phyloP scores from a whole-genome alignment of 1,140 invertebrate genomes.

The Drosophila parabipectinata region DNA sequence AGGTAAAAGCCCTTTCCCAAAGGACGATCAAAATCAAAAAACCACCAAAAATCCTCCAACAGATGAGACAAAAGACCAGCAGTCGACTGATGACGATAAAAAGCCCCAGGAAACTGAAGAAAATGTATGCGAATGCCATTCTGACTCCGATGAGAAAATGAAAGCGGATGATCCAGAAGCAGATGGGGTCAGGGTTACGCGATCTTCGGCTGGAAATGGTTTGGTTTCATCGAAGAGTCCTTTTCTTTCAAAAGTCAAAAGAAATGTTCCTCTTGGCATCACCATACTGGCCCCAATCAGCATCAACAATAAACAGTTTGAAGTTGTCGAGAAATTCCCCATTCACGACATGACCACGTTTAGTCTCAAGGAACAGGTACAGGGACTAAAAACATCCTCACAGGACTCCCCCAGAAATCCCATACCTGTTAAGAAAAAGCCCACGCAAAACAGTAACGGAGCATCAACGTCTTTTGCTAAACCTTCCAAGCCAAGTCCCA shows the following conservation, averaged over 20 bases:
- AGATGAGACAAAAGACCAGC: not conserved
- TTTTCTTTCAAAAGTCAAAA: not conserved
- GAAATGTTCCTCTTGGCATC: not conserved
- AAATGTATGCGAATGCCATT: not conserved
- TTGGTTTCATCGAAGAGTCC: not conserved
- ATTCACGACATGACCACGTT: not conserved
- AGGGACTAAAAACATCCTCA: not conserved
- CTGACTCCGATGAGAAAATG: not conserved
- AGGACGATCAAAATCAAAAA: no score
- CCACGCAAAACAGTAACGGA: not conserved
- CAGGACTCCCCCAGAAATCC: not conserved
- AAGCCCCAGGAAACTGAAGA: not conserved
- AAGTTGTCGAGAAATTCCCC: not conserved
- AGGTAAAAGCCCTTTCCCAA: no score
- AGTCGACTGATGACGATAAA: not conserved
- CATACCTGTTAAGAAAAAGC: not conserved
- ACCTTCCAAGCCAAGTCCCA: not conserved
- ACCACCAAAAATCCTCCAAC: no score
- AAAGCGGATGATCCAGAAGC: not conserved
- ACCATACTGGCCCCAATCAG: not conserved
- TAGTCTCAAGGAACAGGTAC: not conserved
- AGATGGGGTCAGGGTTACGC: not conserved
- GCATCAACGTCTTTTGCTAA: not conserved
- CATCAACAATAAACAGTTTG: not conserved
- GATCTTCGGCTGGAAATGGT: not conserved